A percentile compares a stretch with the other conserved stretches of the same genome.
phyloP scores from a whole-genome alignment of 2,888 invertebrate species.

The Gortyna flavago region DNA sequence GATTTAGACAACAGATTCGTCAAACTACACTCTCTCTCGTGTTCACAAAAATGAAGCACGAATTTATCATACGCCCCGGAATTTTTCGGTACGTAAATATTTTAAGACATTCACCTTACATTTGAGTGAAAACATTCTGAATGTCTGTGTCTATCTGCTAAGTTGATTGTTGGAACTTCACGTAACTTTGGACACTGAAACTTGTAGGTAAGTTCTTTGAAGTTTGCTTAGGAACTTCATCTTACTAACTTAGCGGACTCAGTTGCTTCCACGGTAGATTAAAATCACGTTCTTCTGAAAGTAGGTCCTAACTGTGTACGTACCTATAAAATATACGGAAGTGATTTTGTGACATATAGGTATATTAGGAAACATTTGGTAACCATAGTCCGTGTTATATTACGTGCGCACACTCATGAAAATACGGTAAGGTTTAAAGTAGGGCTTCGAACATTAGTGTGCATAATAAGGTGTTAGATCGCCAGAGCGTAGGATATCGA shows the following conservation, averaged over 20 bases:
- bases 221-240: conserved; percentile 36
- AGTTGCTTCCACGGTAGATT: conserved; percentile 29
- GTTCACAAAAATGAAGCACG: conserved; percentile 53
- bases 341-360: neutral
- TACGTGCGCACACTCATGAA: conserved; percentile 10
- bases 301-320: neutral
- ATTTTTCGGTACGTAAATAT: conserved; percentile 61
- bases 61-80: conserved; percentile 55
- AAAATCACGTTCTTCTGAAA: conserved; percentile 9
- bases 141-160: conserved; percentile 26
- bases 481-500: conserved; percentile 60
- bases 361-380: conserved; percentile 1
- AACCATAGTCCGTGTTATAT: neutral
- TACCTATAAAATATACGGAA: conserved; percentile 7
- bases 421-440: conserved; percentile 6
- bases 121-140: conserved; percentile 11
- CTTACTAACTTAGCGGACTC: conserved; percentile 9
- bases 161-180: conserved; percentile 34
- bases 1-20: conserved; percentile 47
- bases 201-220: conserved; percentile 52
- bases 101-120: conserved; percentile 12
- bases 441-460: conserved; percentile 26
- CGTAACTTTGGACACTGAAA: conserved; percentile 31
- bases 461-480: conserved; percentile 27
- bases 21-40: conserved; percentile 26